Evolutionary conservation across 2,797 vertebrate species (phyloP), one percentile per base, ranked within the genome.

Genomic region (Loris lydekkerianus): DNA sequence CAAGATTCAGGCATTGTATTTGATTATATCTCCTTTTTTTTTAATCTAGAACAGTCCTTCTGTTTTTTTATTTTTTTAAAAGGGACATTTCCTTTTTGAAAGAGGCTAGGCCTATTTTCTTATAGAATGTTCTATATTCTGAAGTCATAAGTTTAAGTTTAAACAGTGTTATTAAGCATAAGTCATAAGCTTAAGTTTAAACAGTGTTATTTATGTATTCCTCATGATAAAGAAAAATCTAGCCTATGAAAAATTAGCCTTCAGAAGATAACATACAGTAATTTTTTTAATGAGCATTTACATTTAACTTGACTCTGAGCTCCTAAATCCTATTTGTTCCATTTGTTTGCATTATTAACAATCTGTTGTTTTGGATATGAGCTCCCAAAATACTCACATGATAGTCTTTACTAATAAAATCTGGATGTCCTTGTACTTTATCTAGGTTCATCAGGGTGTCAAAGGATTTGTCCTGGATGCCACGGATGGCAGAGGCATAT

Each of bases 381-480:
- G 11, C 13, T 91, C 27, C 17, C 75, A 40, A 86, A 89, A 77
- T 80, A 95, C 81, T 90, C 89, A 91, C 53, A 77, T 86, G 18
- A 87, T 92, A 40, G 70, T 63, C 6, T 84, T 97, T 91, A n/a
- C 27, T 53, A 67, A 49, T 95, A 69, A 96, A 92, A 96, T 96
- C 37, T 75, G 69, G 31, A 29, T 93, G 37, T 92, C 80, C 76
- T 88, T 97, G 2, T 96, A 60, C 89, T 96, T 70, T 96, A 70
- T 27, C 20, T 92, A 99, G 99, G 99, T 99, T 96, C 99, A 99
- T 98, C 98, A 46, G 0, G 99, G 99, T 2, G 97, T 99, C 31
- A 99, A 99, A 96, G 99, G 99, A 34, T 99, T 99, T 92, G 99
- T 99, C 92, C 98, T 99, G 84, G 99, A 99, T 98, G 98, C 98